Base-by-base conservation (phyloP, 2,113 vertebrate species). In the Larimichthys crocea region DNA sequence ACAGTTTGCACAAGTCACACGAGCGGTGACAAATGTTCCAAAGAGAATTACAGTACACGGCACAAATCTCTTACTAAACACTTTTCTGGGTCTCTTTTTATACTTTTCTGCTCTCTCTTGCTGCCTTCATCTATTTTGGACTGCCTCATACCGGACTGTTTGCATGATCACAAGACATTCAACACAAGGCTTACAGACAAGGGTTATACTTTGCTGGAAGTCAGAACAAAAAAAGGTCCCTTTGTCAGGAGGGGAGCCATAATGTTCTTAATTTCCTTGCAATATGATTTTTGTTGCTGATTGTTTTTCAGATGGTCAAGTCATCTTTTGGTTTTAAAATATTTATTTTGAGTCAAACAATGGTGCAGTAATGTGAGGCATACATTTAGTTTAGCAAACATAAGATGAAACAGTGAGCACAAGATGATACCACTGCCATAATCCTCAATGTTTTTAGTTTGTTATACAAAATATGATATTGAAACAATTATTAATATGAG, bases 1-100 rank as follows among this genome's bases (percentile, higher is more conserved):
- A 79, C 72, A 62, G 64, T 91, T 90, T 86, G 84, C 86, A 91
- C 88, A 90, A 83, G 90, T 91, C 89, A 86, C 88, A 85, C 44
- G 15, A 74, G 77, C 67, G 17, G 89, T 89, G 88, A 88, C 83
- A 69, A 29, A 84, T 16, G 65, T 86, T 85, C 79, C 84, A 87
- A 91, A 92, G 86, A 90, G 56, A 82, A 82, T 50, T 42, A 72
- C 50, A 82, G 46, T 42, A 72, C 50, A 79, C 50, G 79, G 66
- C 59, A 72, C 74, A 82, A 56, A 75, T 52, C 70, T 67, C 62
- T 60, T 64, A 67, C 31, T 40, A 40, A 67, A 76, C 52, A 62
- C 29, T 29, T 52, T 35, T 67, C 40, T 35, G 24, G 59, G 22
- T 76, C 46, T 83, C 26, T 85, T 82, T 86, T 71, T 52, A 72